Evolutionary conservation across 2,113 vertebrate species (phyloP), one percentile per base, ranked within the genome.

Genomic region (Columbina picui): DNA sequence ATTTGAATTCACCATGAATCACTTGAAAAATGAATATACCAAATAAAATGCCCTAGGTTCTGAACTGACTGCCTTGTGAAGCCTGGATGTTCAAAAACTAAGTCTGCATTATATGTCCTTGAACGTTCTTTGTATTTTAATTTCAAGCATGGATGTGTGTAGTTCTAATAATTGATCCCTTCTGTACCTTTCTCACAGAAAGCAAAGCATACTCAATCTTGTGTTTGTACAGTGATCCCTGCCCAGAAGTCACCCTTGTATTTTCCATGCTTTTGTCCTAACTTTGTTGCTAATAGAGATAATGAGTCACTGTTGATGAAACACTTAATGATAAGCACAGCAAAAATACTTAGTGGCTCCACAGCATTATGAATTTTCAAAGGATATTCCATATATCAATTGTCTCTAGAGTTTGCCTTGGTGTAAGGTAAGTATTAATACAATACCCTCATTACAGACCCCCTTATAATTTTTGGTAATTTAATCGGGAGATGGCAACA

Each of bases 1-100:
- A 74, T 69, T 86, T 76, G 93, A 90, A 97, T 93, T 91, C 87
- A 86, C 34, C 25, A 60, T 36, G 56, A 53, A 84, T 80, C 29
- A 17, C 63, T 84, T 90, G 79, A 74, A 81, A 96, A 90, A 85
- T 91, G 22, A 87, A 88, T 64, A 86, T 47, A 95, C 50, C 63
- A 90, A 95, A 91, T 83, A 93, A 96, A 95, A 90, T 79, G 56
- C 65, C 84, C 69, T 88, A 34, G 27, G 63, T 85, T 75, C 64
- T 88, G 84, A 94, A 80, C 75, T 3, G 9, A 41, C 71, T 94
- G 82, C 59, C 38, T 91, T 88, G 59, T 86, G 88, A 92, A 94
- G 64, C 73, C 64, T 89, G 56, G 34, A 55, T 90, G 52, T 86
- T 94, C 45, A 65, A 78, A 93, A 85, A 41, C 2, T 43, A 83